A percentile compares a stretch with the other conserved stretches of the same genome.
Evolutionary conservation across 2,888 invertebrate genomes (phyloP).

Genomic region (Chalcosyrphus nemorum): DNA sequence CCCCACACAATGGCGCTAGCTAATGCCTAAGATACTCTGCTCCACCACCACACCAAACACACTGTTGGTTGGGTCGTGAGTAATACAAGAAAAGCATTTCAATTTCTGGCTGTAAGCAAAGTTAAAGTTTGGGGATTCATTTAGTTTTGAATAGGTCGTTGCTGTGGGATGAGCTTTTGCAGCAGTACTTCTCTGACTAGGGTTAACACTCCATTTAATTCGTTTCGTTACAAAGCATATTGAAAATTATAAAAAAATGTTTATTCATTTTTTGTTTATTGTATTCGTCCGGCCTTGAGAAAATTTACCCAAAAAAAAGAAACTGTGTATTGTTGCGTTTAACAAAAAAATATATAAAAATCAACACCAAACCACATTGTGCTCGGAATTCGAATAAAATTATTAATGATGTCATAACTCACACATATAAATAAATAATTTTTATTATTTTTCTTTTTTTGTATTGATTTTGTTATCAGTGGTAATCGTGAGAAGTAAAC

Average conservation of each 20-base stretch:
- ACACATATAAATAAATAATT: slow-evolving; percentile 28
- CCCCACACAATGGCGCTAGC: slow-evolving; percentile 3
- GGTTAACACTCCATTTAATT: slow-evolving; percentile 11
- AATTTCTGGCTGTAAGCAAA: slow-evolving; percentile 18
- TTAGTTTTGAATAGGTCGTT: slow-evolving; percentile 66
- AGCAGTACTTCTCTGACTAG: slow-evolving; percentile 40
- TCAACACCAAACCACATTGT: slow-evolving; percentile 25
- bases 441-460: too few species aligned
- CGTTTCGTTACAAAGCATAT: not conserved
- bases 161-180: slow-evolving; percentile 57
- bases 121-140: slow-evolving; percentile 49
- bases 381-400: slow-evolving; percentile 41
- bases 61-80: not conserved
- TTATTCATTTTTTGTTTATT: not conserved
- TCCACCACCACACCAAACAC: too few species aligned
- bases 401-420: slow-evolving; percentile 64
- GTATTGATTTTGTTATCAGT: slow-evolving; percentile 56
- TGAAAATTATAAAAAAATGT: slow-evolving; percentile 12
- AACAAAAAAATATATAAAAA: slow-evolving; percentile 3
- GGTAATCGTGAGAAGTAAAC: not conserved
- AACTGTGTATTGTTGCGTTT: not conserved
- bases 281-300: slow-evolving; percentile 19
- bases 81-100: slow-evolving; percentile 43
- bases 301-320: not conserved
- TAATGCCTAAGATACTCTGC: not conserved